These are phyloP conservation scores for Macrostomum lignano DNA, from an alignment of 1,140 invertebrate genomes.

Conservation along the genomic window DNA sequence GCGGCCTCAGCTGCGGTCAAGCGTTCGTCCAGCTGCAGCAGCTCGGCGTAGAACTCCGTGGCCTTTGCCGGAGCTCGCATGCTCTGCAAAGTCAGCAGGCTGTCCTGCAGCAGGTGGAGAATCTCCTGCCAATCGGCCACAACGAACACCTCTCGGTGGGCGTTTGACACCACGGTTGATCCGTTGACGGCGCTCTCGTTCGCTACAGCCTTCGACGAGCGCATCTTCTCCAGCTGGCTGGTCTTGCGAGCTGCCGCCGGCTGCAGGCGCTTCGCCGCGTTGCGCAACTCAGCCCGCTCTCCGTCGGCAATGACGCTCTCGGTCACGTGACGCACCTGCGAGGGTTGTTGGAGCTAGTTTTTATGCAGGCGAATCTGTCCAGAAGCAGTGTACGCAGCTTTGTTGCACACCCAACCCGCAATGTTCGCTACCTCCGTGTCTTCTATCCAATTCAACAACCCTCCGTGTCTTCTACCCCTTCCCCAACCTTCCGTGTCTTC, in stretches of 20 bases:
- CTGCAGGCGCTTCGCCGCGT: not conserved
- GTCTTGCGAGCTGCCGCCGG: not conserved
- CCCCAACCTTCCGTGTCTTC: too few species aligned
- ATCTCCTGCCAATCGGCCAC: not conserved
- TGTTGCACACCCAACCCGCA: too few species aligned
- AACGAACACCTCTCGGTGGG: not conserved
- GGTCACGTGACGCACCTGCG: too few species aligned
- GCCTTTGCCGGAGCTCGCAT: constrained; percentile 23
- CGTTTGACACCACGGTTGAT: constrained; percentile 11
- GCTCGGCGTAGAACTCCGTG: too few species aligned
- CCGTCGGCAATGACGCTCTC: too few species aligned
- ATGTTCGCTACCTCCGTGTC: too few species aligned
- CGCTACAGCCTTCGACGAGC: constrained; percentile 13
- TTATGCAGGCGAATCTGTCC: too few species aligned
- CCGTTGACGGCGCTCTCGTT: constrained; percentile 11
- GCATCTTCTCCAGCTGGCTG: constrained; percentile 13
- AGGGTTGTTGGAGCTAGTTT: too few species aligned
- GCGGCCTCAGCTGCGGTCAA: constrained; percentile 11
- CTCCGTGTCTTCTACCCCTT: too few species aligned
- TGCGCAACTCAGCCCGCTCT: constrained; percentile 5
- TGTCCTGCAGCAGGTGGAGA: constrained; percentile 12
- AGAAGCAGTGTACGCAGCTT: too few species aligned
- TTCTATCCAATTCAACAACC: too few species aligned
- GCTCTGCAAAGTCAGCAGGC: constrained; percentile 15
- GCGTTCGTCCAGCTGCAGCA: constrained; percentile 17